Conservation (phyloP, 2,113 vertebrate species). For the Ifrita kowaldi region DNA sequence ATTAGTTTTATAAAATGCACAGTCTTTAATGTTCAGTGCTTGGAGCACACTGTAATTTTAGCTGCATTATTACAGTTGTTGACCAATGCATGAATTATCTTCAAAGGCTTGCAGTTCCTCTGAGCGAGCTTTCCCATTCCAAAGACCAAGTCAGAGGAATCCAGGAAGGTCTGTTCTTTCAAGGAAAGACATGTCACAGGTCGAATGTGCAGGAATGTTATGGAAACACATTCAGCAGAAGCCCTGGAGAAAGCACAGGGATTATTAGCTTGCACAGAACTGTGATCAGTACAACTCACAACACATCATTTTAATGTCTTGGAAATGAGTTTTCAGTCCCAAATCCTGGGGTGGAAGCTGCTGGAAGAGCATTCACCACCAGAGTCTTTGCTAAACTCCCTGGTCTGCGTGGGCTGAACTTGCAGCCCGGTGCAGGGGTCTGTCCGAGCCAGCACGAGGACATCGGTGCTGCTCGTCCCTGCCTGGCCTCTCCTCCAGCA, state of each 20-base stretch:
- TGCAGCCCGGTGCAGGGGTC: background rate
- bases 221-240: background rate
- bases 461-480: background rate
- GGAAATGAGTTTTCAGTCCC: background rate
- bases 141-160: constrained; percentile 42
- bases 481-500: background rate
- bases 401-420: rapidly evolving
- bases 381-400: background rate
- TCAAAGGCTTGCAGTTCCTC: constrained; percentile 67
- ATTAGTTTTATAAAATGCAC: constrained; percentile 68
- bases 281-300: background rate
- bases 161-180: constrained; percentile 52
- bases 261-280: background rate
- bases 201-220: constrained; percentile 1
- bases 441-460: background rate
- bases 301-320: background rate
- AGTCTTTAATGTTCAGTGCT: constrained; percentile 70
- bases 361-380: background rate
- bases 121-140: constrained; percentile 59
- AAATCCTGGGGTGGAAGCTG: background rate
- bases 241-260: background rate
- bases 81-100: constrained; percentile 73
- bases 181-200: constrained; percentile 38
- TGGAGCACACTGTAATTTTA: constrained; percentile 57
- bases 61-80: constrained; percentile 65